Conservation (phyloP, 2,888 invertebrate species). For the Aleiodes leptofemur region DNA sequence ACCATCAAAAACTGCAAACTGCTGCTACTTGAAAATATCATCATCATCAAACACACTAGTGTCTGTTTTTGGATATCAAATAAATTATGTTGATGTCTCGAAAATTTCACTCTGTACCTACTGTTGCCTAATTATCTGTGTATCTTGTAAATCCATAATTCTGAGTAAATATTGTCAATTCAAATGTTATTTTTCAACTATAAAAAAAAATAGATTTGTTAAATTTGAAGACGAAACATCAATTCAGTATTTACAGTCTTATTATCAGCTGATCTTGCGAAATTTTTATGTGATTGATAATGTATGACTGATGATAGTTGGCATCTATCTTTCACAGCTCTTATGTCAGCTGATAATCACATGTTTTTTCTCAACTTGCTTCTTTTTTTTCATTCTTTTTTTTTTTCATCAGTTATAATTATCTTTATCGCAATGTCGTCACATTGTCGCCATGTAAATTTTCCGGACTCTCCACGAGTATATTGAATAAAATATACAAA, state of each 20-base stretch:
- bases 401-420: not conserved
- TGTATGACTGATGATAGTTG: not conserved
- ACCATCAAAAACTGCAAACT: no score
- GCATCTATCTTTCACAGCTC: not conserved
- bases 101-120: not conserved
- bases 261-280: constrained; percentile 41
- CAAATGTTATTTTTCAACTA: not conserved
- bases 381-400: not conserved
- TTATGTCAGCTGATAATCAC: constrained; percentile 12
- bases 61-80: not conserved
- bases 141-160: not conserved
- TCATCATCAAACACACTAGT: not conserved
- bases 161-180: not conserved
- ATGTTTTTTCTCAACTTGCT: not conserved
- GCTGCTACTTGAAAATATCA: not conserved
- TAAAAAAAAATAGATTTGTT: not conserved
- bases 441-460: no score
- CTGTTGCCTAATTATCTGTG: constrained; percentile 13
- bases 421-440: no score
- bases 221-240: constrained; percentile 6
- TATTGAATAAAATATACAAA: no score
- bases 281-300: constrained; percentile 37
- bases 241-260: constrained; percentile 37
- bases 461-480: no score
- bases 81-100: no score